Conservation (phyloP, 2,113 vertebrate species). For the Propithecus coquereli region DNA sequence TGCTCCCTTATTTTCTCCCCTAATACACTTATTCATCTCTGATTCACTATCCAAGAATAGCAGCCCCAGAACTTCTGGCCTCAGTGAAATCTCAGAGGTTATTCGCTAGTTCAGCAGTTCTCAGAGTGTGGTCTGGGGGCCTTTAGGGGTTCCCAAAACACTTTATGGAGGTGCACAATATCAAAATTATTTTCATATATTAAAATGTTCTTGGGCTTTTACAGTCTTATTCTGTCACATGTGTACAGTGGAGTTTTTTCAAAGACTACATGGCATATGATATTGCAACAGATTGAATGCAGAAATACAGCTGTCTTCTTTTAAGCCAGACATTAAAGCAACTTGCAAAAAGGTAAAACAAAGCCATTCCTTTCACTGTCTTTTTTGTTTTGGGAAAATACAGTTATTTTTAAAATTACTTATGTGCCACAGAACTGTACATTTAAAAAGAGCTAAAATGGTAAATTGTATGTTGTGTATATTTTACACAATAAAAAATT, state of each 20-base stretch:
- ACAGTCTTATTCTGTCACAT: neutral
- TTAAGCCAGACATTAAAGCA: neutral
- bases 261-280: neutral
- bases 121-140: neutral
- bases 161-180: neutral
- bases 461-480: neutral
- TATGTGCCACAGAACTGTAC: neutral
- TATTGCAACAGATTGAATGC: neutral
- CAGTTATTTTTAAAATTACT: neutral
- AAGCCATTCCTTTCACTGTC: neutral
- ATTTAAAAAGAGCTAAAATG: neutral
- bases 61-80: neutral
- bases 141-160: neutral
- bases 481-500: constrained; percentile 19
- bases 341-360: neutral
- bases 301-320: neutral
- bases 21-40: neutral
- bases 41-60: neutral
- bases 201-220: neutral
- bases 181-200: constrained; percentile 14
- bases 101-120: neutral
- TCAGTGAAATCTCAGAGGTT: neutral
- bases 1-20: neutral
- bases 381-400: neutral
- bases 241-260: neutral